Base-by-base conservation (phyloP, 2,113 vertebrate genomes). In the Aegithalos caudatus region DNA sequence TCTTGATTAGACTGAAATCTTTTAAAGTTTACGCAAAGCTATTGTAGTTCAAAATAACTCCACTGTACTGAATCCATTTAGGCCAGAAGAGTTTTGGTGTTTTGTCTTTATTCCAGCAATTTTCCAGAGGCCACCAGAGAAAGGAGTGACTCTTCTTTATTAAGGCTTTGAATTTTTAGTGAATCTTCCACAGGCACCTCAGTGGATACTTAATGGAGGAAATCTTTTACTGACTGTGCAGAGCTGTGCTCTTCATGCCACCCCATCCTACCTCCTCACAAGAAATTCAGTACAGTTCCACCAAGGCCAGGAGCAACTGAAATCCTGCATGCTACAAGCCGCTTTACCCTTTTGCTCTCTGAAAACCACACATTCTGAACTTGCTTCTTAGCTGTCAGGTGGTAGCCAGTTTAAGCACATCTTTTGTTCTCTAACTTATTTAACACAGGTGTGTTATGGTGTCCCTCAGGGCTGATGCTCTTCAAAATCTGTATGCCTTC, bases 361-460 rank as follows among this genome's bases (percentile, higher is more conserved):
- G 86, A 45, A 91, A 92, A 27, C 29, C 7, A 21, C 42, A 69
- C 48, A 45, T 76, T 94, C 79, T 92, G 79, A 88, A 60, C 58
- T 89, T 58, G 51, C 37, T 94, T 47, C 74, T 64, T 38, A 73
- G 76, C 70, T 94, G 78, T 95, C 96, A 92, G 79, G 78, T 42
- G 31, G 42, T 38, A 86, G 57, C 88, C 86, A 81, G 35, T 71
- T 95, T 87, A 87, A 93, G 86, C 31, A 81, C 86, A 83, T 95
- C 65, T 90, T 91, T 73, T 95, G 48, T 85, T 91, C 47, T 88
- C 44, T 89, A 65, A 72, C 83, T 93, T 95, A 90, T 74, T 74
- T 95, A 91, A 93, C 95, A 94, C 93, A 95, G 92, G 95, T 96
- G 96, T 84, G 79, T 96, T 97, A 96, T 90, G 79, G 60, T 74